Conservation (phyloP, 2,113 vertebrate genomes). For the Garra rufa region DNA sequence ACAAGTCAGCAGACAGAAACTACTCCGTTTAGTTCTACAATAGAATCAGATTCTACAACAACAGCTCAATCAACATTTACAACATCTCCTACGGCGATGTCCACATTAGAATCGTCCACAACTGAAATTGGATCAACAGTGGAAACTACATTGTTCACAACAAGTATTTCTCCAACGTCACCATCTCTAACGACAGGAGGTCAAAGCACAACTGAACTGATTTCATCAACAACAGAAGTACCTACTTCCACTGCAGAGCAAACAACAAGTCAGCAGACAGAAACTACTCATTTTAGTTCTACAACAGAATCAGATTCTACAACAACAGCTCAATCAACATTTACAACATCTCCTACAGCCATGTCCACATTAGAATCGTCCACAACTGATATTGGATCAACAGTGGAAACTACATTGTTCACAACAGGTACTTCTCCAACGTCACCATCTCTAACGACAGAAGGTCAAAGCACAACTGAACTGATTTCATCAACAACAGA, state of each 20-base stretch:
- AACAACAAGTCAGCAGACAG: too few species aligned
- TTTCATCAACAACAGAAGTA: background rate
- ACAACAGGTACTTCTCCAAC: too few species aligned
- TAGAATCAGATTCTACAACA: background rate
- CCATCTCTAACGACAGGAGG: fast-evolving
- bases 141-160: background rate
- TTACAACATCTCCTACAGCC: too few species aligned
- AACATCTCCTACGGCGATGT: background rate
- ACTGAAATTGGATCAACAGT: background rate
- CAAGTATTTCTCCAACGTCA: background rate
- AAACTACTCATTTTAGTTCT: too few species aligned
- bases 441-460: too few species aligned
- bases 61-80: background rate
- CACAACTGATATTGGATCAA: too few species aligned
- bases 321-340: too few species aligned
- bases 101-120: background rate
- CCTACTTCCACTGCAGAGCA: too few species aligned
- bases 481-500: background rate
- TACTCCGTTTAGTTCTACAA: background rate
- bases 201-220: background rate
- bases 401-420: too few species aligned
- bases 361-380: too few species aligned
- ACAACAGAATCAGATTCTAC: background rate
- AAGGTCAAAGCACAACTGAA: too few species aligned
- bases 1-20: background rate